phyloP scores from a whole-genome alignment of 2,113 vertebrate genomes.

The Lynx canadensis region DNA sequence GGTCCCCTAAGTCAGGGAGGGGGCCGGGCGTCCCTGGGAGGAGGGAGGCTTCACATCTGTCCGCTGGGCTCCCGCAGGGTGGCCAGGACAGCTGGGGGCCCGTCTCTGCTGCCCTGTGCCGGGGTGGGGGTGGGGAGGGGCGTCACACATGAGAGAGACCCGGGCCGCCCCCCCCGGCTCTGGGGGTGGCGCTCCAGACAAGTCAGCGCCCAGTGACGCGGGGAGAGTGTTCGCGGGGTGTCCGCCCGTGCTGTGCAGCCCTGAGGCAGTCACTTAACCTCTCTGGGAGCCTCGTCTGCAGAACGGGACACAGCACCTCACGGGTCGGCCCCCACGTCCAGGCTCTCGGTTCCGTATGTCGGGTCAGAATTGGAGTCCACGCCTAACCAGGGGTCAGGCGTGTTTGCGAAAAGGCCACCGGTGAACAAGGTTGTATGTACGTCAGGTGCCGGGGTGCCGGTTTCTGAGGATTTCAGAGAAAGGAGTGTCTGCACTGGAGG shows the following conservation, averaged over 20 bases:
- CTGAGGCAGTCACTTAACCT: background rate
- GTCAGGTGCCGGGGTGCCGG: background rate
- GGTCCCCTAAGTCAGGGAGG: background rate
- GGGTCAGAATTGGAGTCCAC: background rate
- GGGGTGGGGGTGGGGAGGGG: background rate
- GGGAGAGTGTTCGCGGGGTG: background rate
- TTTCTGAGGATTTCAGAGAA: background rate
- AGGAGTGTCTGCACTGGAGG: background rate
- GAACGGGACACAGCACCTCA: background rate
- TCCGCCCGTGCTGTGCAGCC: background rate
- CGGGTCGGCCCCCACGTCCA: background rate
- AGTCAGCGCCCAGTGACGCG: accelerated
- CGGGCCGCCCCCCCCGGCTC: background rate
- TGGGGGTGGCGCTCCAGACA: too few species aligned
- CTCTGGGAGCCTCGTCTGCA: background rate
- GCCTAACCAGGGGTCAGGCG: background rate
- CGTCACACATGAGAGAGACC: background rate
- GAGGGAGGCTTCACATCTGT: background rate
- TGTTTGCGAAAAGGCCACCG: background rate
- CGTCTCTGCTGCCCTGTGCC: background rate
- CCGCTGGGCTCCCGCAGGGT: accelerated
- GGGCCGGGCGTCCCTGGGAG: accelerated
- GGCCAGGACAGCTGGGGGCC: too few species aligned
- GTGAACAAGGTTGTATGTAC: accelerated
- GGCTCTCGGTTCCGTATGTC: background rate